phyloP scores from a whole-genome alignment of 1,140 invertebrate species.

The Himalopsyche phryganea region DNA sequence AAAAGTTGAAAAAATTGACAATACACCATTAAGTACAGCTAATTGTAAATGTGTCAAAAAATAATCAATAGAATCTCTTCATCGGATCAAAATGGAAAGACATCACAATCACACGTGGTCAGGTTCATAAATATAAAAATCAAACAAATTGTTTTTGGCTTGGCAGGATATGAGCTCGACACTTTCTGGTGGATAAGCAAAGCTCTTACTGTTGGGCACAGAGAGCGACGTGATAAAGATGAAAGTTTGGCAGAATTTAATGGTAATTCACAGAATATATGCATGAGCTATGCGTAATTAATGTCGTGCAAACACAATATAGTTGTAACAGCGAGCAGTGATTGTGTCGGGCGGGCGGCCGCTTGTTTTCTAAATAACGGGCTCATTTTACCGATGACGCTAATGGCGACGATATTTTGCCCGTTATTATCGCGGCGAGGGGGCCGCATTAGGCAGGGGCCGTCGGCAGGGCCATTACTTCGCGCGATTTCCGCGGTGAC shows the following conservation, averaged over 20 bases:
- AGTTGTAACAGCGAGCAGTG: conserved; percentile 10
- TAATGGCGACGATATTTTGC: conserved; percentile 34
- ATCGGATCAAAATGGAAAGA: too few species aligned
- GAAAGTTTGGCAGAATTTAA: neutral
- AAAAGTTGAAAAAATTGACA: too few species aligned
- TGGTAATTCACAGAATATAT: conserved; percentile 1
- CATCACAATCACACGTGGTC: too few species aligned
- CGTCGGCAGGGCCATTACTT: conserved; percentile 12
- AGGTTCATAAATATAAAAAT: too few species aligned
- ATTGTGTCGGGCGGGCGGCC: conserved; percentile 24
- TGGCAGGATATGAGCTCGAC: too few species aligned
- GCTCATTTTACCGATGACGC: conserved; percentile 34
- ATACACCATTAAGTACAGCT: too few species aligned
- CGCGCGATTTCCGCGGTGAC: conserved; percentile 21
- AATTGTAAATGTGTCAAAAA: too few species aligned
- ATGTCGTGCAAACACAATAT: conserved; percentile 19
- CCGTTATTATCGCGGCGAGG: conserved; percentile 27
- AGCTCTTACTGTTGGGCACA: too few species aligned
- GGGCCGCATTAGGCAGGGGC: conserved; percentile 8
- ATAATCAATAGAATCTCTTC: too few species aligned
- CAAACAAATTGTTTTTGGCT: too few species aligned
- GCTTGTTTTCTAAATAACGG: conserved; percentile 34
- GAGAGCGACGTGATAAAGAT: too few species aligned
- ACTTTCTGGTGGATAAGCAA: too few species aligned
- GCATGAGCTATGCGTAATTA: conserved; percentile 16